A percentile compares a stretch with the other conserved stretches of the same genome.
phyloP scores from a whole-genome alignment of 2,797 vertebrate species.

The Passerculus sandwichensis region DNA sequence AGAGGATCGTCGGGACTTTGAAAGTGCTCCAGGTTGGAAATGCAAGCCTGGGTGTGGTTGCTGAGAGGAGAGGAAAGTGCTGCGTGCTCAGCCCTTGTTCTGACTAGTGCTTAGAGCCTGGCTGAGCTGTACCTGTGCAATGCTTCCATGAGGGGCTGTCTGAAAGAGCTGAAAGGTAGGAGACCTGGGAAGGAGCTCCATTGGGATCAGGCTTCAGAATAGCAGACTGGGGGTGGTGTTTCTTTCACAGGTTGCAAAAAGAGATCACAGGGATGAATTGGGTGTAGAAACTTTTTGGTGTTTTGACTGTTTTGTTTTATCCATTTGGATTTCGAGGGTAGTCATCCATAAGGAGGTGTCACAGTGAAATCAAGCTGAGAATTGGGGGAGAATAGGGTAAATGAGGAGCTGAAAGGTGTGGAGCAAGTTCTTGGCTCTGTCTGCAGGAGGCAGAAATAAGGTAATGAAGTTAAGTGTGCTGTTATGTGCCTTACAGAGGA shows the following conservation, averaged over 20 bases:
- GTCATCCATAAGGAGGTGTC: not conserved
- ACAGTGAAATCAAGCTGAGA: not conserved
- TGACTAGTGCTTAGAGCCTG: not conserved
- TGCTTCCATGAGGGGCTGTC: not conserved
- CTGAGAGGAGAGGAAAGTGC: not conserved
- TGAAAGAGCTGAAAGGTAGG: not conserved
- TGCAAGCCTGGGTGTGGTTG: not conserved
- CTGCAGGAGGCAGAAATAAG: not conserved
- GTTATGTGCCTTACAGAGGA: not conserved
- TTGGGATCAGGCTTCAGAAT: not conserved
- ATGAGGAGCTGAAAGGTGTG: not conserved
- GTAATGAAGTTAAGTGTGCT: not conserved
- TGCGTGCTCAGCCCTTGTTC: not conserved
- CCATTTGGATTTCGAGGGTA: not conserved
- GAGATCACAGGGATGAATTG: not conserved
- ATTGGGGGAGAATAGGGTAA: not conserved
- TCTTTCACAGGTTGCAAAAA: not conserved
- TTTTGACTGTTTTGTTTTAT: not conserved
- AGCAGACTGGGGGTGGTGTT: not conserved
- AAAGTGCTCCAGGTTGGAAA: not conserved
- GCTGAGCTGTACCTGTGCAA: not conserved
- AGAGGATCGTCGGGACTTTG: not conserved
- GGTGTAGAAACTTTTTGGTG: not conserved
- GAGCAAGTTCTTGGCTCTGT: not conserved
- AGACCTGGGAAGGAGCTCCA: not conserved